These are phyloP conservation scores for Trididemnum nubilum DNA, from an alignment of 23 tunicate genomes.

Conservation along the genomic window DNA sequence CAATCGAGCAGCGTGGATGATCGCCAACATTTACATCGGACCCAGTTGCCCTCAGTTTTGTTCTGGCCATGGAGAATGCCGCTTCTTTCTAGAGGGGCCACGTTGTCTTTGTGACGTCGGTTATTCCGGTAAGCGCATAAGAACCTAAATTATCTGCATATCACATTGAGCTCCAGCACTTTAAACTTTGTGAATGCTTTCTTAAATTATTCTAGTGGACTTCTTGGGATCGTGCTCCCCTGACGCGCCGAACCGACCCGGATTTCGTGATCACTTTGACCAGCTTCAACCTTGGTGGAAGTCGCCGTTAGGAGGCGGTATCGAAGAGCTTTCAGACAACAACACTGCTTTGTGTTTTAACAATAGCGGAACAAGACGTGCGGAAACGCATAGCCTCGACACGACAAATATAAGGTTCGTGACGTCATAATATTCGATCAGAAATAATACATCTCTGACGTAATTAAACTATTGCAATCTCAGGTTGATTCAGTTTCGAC, in stretches of 20 bases:
- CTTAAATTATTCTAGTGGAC: neutral
- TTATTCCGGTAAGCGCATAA: slow-evolving; percentile 39
- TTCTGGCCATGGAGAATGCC: slow-evolving; percentile 67
- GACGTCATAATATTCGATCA: neutral
- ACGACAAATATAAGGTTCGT: slow-evolving; percentile 53
- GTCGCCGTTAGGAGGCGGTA: slow-evolving; percentile 38
- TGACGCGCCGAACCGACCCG: neutral
- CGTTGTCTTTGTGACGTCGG: slow-evolving; percentile 73
- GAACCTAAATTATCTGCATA: too few relatives aligned
- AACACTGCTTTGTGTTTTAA: slow-evolving; percentile 55
- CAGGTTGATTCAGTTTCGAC: slow-evolving; percentile 67
- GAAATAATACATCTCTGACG: neutral
- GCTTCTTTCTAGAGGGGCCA: neutral
- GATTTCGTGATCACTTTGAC: slow-evolving; percentile 61
- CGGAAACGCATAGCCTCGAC: slow-evolving; percentile 54
- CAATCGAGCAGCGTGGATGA: slow-evolving; percentile 49
- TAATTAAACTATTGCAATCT: neutral
- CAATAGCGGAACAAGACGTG: slow-evolving; percentile 42
- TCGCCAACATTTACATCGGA: slow-evolving; percentile 66
- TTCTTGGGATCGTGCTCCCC: neutral
- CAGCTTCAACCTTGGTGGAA: slow-evolving; percentile 33
- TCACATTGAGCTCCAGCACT: too few relatives aligned
- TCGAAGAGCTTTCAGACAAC: slow-evolving; percentile 38
- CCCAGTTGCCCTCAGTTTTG: slow-evolving; percentile 66
- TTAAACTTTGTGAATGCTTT: neutral